These are phyloP conservation scores for Acipenser oxyrinchus DNA, from an alignment of 2,797 vertebrate genomes.

Conservation along the genomic window DNA sequence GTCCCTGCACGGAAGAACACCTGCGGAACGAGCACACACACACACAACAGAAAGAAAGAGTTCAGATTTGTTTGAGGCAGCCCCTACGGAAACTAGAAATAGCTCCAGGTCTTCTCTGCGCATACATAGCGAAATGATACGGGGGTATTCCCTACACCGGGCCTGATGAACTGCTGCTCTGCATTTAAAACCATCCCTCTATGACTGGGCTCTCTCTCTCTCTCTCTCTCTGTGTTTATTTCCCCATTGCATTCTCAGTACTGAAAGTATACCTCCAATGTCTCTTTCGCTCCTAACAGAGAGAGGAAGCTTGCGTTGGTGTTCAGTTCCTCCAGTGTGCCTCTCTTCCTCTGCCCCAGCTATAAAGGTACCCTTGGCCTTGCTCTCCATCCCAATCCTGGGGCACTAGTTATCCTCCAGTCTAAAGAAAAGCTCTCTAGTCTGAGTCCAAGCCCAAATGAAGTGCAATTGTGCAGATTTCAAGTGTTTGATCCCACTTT, in stretches of 20 bases:
- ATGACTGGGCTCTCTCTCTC: conserved; percentile 4
- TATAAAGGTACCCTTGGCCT: not conserved
- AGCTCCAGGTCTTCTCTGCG: conserved; percentile 29
- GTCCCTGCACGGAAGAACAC: conserved; percentile 90
- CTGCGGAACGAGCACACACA: conserved; percentile 42
- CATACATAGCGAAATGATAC: not conserved
- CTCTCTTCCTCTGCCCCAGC: not conserved
- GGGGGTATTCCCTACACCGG: not conserved
- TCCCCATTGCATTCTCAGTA: conserved; percentile 4
- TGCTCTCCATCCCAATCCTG: conserved; percentile 11
- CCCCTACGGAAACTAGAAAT: conserved; percentile 25
- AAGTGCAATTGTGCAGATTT: too few relatives aligned
- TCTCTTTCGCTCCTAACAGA: not conserved
- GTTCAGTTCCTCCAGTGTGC: not conserved
- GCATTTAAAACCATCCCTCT: not conserved
- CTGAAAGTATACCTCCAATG: not conserved
- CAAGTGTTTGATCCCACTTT: too few relatives aligned
- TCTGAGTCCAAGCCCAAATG: too few relatives aligned
- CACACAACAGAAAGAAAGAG: not conserved
- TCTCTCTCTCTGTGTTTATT: conserved; percentile 24
- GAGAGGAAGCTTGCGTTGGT: not conserved
- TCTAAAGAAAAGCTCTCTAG: conserved; percentile 43
- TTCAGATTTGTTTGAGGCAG: not conserved
- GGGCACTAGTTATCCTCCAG: conserved; percentile 41
- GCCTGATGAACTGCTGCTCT: not conserved